Conservation (phyloP, 92 coral and sea anemone genomes). For the Palythoa grandiflora region DNA sequence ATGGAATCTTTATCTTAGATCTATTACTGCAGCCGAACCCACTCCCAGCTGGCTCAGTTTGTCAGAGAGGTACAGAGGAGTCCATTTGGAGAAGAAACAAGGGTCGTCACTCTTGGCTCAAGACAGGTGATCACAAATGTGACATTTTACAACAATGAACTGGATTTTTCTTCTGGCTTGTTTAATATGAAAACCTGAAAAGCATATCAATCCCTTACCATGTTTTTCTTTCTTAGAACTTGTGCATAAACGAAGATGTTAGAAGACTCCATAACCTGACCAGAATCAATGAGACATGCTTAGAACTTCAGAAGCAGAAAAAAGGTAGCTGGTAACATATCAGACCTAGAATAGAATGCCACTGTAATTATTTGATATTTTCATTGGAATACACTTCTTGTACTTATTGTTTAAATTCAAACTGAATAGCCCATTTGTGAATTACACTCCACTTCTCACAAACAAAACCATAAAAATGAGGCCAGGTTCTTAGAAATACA, state of each 20-base stretch:
- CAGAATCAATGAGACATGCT: constrained; percentile 94
- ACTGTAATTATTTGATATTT: too few species aligned
- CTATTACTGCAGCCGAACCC: constrained; percentile 97
- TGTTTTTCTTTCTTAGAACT: constrained; percentile 61
- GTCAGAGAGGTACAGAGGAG: constrained; percentile 96
- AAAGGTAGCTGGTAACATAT: constrained; percentile 34
- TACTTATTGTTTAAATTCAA: too few species aligned
- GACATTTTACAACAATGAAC: too few species aligned
- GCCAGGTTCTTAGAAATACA: too few species aligned
- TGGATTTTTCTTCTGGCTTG: too few species aligned
- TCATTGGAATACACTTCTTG: too few species aligned
- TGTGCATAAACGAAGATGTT: constrained; percentile 93
- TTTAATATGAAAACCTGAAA: too few species aligned
- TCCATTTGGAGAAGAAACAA: constrained; percentile 76
- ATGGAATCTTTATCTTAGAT: constrained; percentile 56
- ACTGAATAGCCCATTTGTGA: too few species aligned
- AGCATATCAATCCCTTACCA: neutral
- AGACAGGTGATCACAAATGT: constrained; percentile 69
- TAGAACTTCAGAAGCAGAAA: constrained; percentile 91
- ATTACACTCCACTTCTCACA: too few species aligned
- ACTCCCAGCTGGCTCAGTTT: constrained; percentile 97
- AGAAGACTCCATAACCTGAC: constrained; percentile 79
- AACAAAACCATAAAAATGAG: too few species aligned
- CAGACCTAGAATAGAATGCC: too few species aligned
- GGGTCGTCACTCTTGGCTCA: constrained; percentile 95